A percentile compares a stretch with the other conserved stretches of the same genome.
Evolutionary conservation across 2,888 invertebrate species (phyloP).

Genomic region (Drosophila nr. perissopoda): DNA sequence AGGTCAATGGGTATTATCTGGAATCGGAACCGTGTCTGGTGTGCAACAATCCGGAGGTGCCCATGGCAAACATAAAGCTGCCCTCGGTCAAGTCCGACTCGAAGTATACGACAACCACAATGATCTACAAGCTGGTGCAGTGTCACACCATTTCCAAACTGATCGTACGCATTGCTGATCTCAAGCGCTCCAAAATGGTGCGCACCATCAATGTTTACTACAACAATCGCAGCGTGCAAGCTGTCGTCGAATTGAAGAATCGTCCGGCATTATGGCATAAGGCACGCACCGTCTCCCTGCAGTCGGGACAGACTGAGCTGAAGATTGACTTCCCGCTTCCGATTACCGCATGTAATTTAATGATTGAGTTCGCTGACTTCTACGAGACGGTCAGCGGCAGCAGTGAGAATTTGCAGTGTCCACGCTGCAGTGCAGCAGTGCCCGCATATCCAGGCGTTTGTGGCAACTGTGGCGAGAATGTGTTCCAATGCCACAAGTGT

Average conservation of each 20-base stretch:
- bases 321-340: conserved; percentile 98
- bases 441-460: conserved; percentile 99
- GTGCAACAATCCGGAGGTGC: conserved; percentile 98
- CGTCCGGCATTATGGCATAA: conserved; percentile 98
- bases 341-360: conserved; percentile 98
- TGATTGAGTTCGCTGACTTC: conserved; percentile 99
- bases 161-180: conserved; percentile 95
- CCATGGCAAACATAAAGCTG: conserved; percentile 95
- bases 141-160: conserved; percentile 98
- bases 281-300: conserved; percentile 95
- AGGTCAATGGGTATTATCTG: conserved; percentile 97
- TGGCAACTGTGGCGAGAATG: conserved; percentile 94
- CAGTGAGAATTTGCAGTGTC: conserved; percentile 97
- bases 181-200: conserved; percentile 99
- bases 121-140: conserved; percentile 97
- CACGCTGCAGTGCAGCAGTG: conserved; percentile 97
- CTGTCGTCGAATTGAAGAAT: conserved; percentile 98
- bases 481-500: conserved; percentile 99
- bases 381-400: conserved; percentile 96
- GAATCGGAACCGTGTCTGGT: conserved; percentile 99
- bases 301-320: conserved; percentile 96
- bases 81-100: conserved; percentile 98
- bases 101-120: conserved; percentile 98
- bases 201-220: conserved; percentile 98
- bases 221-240: conserved; percentile 97